Conservation (phyloP, 1,140 invertebrate genomes). For the Diploscapter pachys region DNA sequence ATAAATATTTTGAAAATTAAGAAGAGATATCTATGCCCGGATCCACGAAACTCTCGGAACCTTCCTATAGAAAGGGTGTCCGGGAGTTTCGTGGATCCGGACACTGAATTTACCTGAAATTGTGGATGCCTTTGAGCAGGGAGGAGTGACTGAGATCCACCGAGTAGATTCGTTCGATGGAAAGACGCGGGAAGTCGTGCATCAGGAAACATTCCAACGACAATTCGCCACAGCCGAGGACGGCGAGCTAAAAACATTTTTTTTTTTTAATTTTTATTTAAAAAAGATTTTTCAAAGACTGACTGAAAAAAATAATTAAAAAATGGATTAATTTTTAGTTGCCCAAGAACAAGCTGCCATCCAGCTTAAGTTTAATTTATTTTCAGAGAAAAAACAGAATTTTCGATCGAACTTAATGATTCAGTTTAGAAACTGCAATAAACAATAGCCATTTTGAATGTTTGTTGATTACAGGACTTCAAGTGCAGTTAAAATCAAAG, state of each 20-base stretch:
- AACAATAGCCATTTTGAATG: no score
- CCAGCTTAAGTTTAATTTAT: no score
- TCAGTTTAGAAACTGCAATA: no score
- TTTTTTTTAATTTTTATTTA: background rate
- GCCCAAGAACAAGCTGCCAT: no score
- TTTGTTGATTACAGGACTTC: no score
- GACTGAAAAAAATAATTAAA: background rate
- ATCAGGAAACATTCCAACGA: slow-evolving; percentile 15
- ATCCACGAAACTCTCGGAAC: no score
- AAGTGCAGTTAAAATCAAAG: no score
- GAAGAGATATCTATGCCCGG: background rate
- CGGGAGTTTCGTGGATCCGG: no score
- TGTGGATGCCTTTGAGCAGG: slow-evolving; percentile 9
- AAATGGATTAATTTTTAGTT: no score
- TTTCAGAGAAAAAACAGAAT: no score
- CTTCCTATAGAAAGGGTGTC: no score
- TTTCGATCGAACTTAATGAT: no score
- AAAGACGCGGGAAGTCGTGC: slow-evolving; percentile 5
- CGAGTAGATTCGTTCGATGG: slow-evolving; percentile 15
- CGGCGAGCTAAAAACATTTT: slow-evolving; percentile 13
- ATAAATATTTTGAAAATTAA: background rate
- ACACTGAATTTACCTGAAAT: slow-evolving; percentile 2
- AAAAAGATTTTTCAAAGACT: background rate
- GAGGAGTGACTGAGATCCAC: slow-evolving; percentile 18
- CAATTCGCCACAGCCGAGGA: slow-evolving; percentile 26